Percentiles rank a stretch among this genome's conserved stretches.
Conservation (phyloP, 2,113 vertebrate genomes). For the Brienomyrus longianalis region DNA sequence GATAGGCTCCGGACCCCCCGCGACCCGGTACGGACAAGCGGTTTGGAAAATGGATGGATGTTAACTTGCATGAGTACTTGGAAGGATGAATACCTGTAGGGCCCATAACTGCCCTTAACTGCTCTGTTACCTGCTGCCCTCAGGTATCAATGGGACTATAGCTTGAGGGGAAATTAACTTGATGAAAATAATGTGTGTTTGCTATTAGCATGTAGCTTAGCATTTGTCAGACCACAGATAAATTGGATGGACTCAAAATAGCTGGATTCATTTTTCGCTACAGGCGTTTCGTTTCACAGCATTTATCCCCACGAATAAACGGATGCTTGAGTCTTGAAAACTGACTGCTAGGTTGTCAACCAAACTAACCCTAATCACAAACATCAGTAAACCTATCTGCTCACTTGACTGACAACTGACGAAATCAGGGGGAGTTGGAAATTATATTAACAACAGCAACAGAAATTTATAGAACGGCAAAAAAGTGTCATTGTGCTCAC, state of each 20-base stretch:
- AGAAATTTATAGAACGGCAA: neutral
- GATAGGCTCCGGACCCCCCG: too few relatives aligned
- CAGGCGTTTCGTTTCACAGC: neutral
- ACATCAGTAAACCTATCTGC: neutral
- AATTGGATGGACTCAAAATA: neutral
- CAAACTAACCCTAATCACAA: neutral
- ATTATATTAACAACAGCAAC: neutral
- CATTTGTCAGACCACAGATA: neutral
- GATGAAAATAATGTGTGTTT: neutral
- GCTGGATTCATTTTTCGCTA: neutral
- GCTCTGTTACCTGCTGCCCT: neutral
- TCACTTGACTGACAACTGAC: neutral
- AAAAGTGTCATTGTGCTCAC: neutral
- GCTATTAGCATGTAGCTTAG: neutral
- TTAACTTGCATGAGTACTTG: neutral
- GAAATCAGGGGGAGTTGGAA: neutral
- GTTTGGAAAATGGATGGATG: too few relatives aligned
- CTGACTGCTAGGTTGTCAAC: neutral
- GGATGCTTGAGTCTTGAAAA: neutral
- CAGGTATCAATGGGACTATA: neutral
- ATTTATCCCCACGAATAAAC: neutral
- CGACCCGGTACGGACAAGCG: too few relatives aligned
- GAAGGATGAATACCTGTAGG: neutral
- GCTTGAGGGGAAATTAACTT: neutral
- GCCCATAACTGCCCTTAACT: neutral